Evolutionary conservation across 2,797 vertebrate species (phyloP), one percentile per base, ranked within the genome.

Genomic region (Podarcis lilfordi): DNA sequence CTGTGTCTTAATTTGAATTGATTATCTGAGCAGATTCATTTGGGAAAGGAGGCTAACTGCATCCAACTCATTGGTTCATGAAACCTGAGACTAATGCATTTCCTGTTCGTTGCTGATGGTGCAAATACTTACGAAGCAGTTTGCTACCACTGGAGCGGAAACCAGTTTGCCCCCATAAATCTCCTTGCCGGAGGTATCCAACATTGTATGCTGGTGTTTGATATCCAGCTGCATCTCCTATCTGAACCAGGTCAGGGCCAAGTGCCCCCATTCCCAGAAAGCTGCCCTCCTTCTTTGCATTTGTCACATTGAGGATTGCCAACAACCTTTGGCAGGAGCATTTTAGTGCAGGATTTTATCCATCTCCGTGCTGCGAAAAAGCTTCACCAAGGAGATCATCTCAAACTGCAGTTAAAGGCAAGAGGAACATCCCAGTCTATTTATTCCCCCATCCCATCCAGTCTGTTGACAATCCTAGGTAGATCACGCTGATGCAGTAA

Each of bases 1-100:
- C 43, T 7, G n/a, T 88, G 89, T 35, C 77, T 74, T 93, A 90
- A 93, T 82, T 92, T 92, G 86, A 93, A 94, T 88, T 80, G 66
- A 88, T 92, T 85, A 32, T 79, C 74, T 85, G 86, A 89, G 71
- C n/a, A 81, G 4, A 86, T 93, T 91, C 68, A 72, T 86, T 91
- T 82, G 88, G 88, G 84, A 91, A 61, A 88, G 64, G 37, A 40
- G 86, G 17, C 72, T 89, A 89, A 82, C 35, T 84, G 80, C 82
- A 88, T 88, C 85, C 93, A 93, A 68, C 10, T 55, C 21, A 64
- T 88, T 79, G 71, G 82, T 85, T 90, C 71, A 78, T 74, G 72
- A 5, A 71, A 68, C 64, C 11, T 29, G 32, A 88, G 71, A 86
- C 45, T 2, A 82, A 91, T 88, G 0, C 55, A 13, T 94, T 85